A percentile compares a stretch with the other conserved stretches of the same genome.
These are phyloP conservation scores for Melanitta fusca DNA, from an alignment of 2,797 vertebrate species.

Conservation along the genomic window DNA sequence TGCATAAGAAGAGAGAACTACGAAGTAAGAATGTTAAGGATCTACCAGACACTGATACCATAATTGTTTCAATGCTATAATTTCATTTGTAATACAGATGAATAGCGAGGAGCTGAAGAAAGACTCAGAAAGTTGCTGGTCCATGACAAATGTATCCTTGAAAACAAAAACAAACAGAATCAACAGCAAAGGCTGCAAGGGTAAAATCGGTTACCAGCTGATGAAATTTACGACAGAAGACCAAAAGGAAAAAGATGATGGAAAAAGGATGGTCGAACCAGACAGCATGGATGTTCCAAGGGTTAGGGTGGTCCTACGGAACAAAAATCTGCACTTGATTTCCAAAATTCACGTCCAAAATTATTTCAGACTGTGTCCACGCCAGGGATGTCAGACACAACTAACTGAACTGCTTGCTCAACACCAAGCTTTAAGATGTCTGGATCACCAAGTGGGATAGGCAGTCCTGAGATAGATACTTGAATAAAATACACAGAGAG, in stretches of 20 bases:
- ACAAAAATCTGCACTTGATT: neutral
- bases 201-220: neutral
- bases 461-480: neutral
- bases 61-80: neutral
- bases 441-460: neutral
- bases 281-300: neutral
- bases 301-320: fast-evolving
- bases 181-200: neutral
- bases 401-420: neutral
- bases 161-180: neutral
- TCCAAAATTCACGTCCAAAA: neutral
- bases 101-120: neutral
- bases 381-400: neutral
- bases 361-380: neutral
- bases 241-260: neutral
- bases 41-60: neutral
- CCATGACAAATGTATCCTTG: neutral
- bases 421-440: neutral
- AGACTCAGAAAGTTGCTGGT: neutral
- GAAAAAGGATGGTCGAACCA: neutral
- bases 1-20: neutral
- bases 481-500: fast-evolving
- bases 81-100: neutral
- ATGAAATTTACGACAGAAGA: neutral
- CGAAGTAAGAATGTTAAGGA: neutral